These are phyloP conservation scores for Hippoglossus stenolepis DNA, from an alignment of 2,113 vertebrate genomes.

Conservation along the genomic window DNA sequence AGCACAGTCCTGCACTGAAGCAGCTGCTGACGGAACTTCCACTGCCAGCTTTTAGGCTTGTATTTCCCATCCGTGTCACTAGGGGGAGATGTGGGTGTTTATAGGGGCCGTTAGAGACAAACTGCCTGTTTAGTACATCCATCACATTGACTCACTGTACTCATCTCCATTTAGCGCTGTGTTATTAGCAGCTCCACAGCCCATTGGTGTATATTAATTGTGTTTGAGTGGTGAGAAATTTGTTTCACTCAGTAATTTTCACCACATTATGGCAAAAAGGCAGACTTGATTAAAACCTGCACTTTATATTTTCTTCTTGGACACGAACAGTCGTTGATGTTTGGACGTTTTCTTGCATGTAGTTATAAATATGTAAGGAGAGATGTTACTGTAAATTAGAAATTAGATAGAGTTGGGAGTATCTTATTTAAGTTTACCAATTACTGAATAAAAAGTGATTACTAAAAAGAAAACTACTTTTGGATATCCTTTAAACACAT, in stretches of 20 bases:
- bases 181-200: constrained; percentile 37
- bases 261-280: constrained; percentile 27
- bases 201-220: constrained; percentile 34
- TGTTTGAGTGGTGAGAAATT: constrained; percentile 35
- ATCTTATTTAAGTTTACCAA: background rate
- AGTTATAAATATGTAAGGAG: background rate
- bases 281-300: no score
- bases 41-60: constrained; percentile 22
- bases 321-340: no score
- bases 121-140: constrained; percentile 47
- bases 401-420: background rate
- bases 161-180: constrained; percentile 52
- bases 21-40: constrained; percentile 38
- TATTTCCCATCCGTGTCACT: constrained; percentile 46
- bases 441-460: background rate
- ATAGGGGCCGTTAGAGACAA: constrained; percentile 12
- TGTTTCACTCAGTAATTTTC: background rate
- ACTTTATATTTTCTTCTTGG: no score
- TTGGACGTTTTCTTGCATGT: background rate
- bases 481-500: no score
- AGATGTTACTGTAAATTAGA: background rate
- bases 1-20: constrained; percentile 42
- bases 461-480: background rate
- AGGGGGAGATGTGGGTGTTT: constrained; percentile 69
- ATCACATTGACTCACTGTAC: constrained; percentile 43